Evolutionary conservation across 2,797 vertebrate species (phyloP), one percentile per base, ranked within the genome.

Genomic region (Alcedo quadribrachys): DNA sequence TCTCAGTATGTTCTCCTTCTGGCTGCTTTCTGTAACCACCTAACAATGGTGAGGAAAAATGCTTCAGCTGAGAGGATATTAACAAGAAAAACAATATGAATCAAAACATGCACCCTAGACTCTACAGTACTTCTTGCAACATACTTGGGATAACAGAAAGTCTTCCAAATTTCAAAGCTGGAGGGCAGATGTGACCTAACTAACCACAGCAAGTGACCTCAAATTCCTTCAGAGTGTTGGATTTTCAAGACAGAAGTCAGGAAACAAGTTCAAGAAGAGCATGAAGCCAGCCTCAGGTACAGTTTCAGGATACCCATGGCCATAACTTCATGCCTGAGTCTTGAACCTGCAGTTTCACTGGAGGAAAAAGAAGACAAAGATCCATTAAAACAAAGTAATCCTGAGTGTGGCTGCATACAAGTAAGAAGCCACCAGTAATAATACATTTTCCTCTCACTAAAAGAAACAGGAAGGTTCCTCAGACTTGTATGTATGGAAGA

Each of bases 141-240:
- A 62, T 40, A 71, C 17, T 50, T 62, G 33, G 70, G 58, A 66
- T 58, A 85, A 83, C 20, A 63, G 54, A 69, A 86, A 74, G 51
- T 51, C 58, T 66, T 87, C 51, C 62, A 83, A 37, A 71, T 71
- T 48, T 85, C 73, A 74, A 75, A 92, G 76, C 82, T 78, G 50
- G 90, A 82, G 79, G 73, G 37, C 28, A 57, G 15, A 71, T 50
- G 33, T 81, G 84, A 93, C 80, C 69, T 57, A 85, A 87, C 35
- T 24, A 74, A 87, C 37, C 51, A 75, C 50, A 81, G 76, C 37
- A 75, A 83, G 42, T 46, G 69, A 89, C 69, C 73, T 69, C 87
- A 65, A 91, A 81, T 83, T 78, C 70, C 62, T 92, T 60, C 27
- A 61, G 24, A 53, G 32, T 43, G 76, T 0, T 62, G 35, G 30